Evolutionary conservation across 2,888 invertebrate genomes (phyloP).

Genomic region (Epinotia nisella): DNA sequence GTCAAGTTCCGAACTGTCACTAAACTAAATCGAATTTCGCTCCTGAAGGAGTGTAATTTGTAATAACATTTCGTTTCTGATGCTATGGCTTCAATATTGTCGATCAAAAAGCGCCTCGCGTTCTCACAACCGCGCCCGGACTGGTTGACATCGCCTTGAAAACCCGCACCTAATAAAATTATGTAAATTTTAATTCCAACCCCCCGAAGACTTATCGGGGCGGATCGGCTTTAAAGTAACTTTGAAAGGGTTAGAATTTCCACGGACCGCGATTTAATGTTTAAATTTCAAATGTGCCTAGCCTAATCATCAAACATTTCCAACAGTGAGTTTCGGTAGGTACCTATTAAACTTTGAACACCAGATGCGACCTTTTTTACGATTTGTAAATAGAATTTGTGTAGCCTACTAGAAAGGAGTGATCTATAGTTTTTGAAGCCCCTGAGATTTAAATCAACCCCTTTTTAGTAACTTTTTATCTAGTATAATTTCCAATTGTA

Average conservation of each 20-base stretch:
- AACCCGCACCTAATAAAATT: conserved; percentile 53
- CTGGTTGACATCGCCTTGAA: conserved; percentile 41
- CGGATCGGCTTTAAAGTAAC: conserved; percentile 39
- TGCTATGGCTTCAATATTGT: neutral
- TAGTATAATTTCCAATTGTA: neutral
- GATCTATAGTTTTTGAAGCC: neutral
- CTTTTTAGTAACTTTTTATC: neutral
- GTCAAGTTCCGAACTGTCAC: neutral
- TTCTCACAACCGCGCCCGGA: conserved; percentile 49
- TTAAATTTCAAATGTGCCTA: conserved; percentile 22
- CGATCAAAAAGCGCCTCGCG: conserved; percentile 45
- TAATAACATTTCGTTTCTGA: neutral
- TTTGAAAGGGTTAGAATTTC: conserved; percentile 42
- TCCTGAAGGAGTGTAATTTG: neutral
- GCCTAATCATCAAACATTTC: conserved; percentile 24
- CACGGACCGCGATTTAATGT: conserved; percentile 27
- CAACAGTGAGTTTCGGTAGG: neutral
- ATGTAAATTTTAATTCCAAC: conserved; percentile 61
- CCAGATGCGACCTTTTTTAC: neutral
- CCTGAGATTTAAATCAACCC: neutral
- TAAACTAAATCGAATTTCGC: neutral
- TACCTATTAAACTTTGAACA: conserved; percentile 14
- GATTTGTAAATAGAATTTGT: neutral
- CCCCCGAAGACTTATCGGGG: conserved; percentile 42
- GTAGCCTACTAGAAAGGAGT: conserved; percentile 1